These are phyloP conservation scores for Orbicella faveolata DNA, from an alignment of 64 coral and sea anemone genomes.

Conservation along the genomic window DNA sequence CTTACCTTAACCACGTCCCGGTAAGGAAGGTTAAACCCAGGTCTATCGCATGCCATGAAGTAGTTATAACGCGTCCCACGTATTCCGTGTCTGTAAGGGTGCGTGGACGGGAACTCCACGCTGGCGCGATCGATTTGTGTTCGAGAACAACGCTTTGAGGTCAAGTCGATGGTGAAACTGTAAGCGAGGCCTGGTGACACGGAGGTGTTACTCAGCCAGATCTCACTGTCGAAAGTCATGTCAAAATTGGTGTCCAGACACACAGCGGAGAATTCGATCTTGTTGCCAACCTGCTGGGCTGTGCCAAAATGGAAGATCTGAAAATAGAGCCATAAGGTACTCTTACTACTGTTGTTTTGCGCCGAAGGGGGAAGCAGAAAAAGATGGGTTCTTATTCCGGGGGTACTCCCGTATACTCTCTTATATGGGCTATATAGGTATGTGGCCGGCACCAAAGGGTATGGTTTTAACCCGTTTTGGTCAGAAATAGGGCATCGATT, in stretches of 20 bases:
- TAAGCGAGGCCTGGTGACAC: slow-evolving; percentile 67
- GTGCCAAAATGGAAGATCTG: slow-evolving; percentile 96
- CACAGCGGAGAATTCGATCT: slow-evolving; percentile 71
- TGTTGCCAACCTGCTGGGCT: slow-evolving; percentile 57
- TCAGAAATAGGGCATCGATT: no score
- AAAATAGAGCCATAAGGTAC: not conserved
- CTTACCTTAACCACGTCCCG: slow-evolving; percentile 87
- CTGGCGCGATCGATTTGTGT: slow-evolving; percentile 66
- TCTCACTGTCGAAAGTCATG: slow-evolving; percentile 84
- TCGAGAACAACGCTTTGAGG: slow-evolving; percentile 55
- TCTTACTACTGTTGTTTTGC: not conserved
- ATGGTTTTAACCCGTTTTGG: no score
- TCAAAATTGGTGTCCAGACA: slow-evolving; percentile 89
- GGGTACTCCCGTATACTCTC: no score
- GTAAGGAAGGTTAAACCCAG: slow-evolving; percentile 75
- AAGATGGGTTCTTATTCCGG: no score
- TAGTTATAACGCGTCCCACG: slow-evolving; percentile 64
- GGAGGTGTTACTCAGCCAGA: slow-evolving; percentile 80
- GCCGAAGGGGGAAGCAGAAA: no score
- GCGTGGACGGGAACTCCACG: slow-evolving; percentile 69
- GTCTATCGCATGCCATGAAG: slow-evolving; percentile 82
- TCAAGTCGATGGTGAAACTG: slow-evolving; percentile 68
- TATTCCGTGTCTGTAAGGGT: slow-evolving; percentile 84
- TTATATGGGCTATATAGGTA: no score
- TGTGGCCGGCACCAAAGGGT: no score